These are phyloP conservation scores for Hippoglossus stenolepis DNA, from an alignment of 2,113 vertebrate species.

Conservation along the genomic window DNA sequence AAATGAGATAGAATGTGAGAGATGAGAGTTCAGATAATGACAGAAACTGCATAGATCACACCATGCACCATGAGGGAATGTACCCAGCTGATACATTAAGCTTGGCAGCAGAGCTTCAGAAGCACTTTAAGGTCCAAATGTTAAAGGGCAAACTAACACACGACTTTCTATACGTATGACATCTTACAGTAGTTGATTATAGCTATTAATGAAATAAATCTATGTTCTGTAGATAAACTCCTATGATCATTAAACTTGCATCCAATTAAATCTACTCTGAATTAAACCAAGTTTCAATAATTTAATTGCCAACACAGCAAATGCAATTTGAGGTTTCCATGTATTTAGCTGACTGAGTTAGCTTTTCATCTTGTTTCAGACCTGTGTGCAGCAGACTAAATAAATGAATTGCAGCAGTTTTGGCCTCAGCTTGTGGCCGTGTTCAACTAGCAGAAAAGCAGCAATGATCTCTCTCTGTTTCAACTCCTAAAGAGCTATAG, in stretches of 20 bases:
- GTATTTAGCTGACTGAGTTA: constrained; percentile 16
- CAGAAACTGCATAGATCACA: constrained; percentile 88
- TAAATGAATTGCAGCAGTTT: constrained; percentile 25
- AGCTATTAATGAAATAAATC: constrained; percentile 6
- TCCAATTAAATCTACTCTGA: not conserved
- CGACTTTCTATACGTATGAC: not conserved
- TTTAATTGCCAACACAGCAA: constrained; percentile 4
- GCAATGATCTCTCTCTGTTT: constrained; percentile 45
- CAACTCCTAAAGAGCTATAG: constrained; percentile 37
- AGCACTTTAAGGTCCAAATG: constrained; percentile 32
- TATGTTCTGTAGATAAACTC: constrained; percentile 8
- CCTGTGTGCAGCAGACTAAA: constrained; percentile 21
- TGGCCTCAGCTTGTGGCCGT: constrained; percentile 33
- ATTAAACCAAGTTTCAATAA: not conserved
- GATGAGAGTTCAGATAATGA: constrained; percentile 69
- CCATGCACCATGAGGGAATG: constrained; percentile 84
- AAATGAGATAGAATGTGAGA: constrained; percentile 54
- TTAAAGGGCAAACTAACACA: constrained; percentile 14
- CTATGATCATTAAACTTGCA: constrained; percentile 14
- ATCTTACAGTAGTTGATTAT: constrained; percentile 21
- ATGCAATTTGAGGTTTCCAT: constrained; percentile 5
- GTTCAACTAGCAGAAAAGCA: constrained; percentile 67
- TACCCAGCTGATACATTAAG: constrained; percentile 79
- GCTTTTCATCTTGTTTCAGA: constrained; percentile 3
- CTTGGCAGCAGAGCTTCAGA: constrained; percentile 69